Evolutionary conservation across 1,140 invertebrate species (phyloP).

Genomic region (Oreohelix idahoensis): DNA sequence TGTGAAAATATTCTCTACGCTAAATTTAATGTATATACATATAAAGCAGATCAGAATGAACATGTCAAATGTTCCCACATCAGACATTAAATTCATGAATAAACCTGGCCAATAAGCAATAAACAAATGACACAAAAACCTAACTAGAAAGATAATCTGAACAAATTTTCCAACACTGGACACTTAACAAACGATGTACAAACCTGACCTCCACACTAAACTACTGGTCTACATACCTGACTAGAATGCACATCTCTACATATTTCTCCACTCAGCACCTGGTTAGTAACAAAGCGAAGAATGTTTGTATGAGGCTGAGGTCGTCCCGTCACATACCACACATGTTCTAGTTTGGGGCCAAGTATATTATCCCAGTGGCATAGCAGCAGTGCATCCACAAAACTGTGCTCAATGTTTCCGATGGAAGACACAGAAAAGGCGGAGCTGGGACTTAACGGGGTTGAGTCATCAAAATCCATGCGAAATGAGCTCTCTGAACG

Average conservation of each 20-base stretch:
- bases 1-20: too few relatives aligned
- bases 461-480: not conserved
- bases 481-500: conserved; percentile 1
- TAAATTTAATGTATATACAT: too few relatives aligned
- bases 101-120: too few relatives aligned
- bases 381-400: conserved; percentile 57
- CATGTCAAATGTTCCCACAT: too few relatives aligned
- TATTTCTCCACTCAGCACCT: conserved; percentile 66
- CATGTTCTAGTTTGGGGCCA: conserved; percentile 61
- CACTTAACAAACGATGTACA: not conserved
- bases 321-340: conserved; percentile 56
- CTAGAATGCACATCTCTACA: conserved; percentile 55
- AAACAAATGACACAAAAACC: too few relatives aligned
- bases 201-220: conserved; percentile 37
- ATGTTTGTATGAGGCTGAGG: conserved; percentile 42
- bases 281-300: conserved; percentile 54
- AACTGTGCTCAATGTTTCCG: conserved; percentile 45
- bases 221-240: conserved; percentile 19
- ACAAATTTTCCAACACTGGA: too few relatives aligned
- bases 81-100: too few relatives aligned
- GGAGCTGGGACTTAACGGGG: conserved; percentile 60
- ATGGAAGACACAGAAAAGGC: conserved; percentile 52
- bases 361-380: conserved; percentile 68
- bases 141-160: too few relatives aligned
- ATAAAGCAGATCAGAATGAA: too few relatives aligned